A percentile compares a stretch with the other conserved stretches of the same genome.
phyloP scores from a whole-genome alignment of 2,797 vertebrate genomes.

The Tadarida brasiliensis region DNA sequence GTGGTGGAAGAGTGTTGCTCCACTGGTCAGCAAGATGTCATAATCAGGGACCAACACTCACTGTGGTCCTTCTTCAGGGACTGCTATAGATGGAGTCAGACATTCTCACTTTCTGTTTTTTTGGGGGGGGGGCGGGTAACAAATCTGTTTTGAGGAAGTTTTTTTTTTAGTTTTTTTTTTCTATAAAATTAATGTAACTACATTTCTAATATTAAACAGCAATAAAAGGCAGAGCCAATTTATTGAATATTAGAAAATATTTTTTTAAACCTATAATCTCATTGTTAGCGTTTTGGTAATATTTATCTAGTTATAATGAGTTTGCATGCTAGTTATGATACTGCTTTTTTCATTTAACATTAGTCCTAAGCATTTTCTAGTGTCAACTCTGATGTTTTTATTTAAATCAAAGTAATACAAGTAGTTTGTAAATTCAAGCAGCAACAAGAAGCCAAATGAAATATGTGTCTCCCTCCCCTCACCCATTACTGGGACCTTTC shows the following conservation, averaged over 20 bases:
- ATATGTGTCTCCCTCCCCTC: neutral
- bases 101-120: neutral
- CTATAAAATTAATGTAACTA: conserved; percentile 18
- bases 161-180: conserved; percentile 25
- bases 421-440: conserved; percentile 12
- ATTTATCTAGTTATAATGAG: neutral
- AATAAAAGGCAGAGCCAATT: conserved; percentile 1
- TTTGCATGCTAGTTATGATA: neutral
- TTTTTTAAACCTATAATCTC: neutral
- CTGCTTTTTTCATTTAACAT: neutral
- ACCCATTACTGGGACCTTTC: neutral
- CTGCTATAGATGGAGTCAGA: neutral
- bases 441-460: conserved; percentile 3
- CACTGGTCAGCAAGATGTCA: neutral
- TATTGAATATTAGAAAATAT: conserved; percentile 13
- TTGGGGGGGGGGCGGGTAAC: neutral
- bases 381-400: conserved; percentile 39
- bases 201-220: conserved; percentile 28
- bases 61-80: neutral
- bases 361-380: neutral
- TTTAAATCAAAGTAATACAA: conserved; percentile 53
- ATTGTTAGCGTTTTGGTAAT: conserved; percentile 18
- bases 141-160: conserved; percentile 52
- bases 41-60: neutral
- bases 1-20: neutral